Conservation (phyloP, 2,797 vertebrate genomes). For the Myotis daubentonii region DNA sequence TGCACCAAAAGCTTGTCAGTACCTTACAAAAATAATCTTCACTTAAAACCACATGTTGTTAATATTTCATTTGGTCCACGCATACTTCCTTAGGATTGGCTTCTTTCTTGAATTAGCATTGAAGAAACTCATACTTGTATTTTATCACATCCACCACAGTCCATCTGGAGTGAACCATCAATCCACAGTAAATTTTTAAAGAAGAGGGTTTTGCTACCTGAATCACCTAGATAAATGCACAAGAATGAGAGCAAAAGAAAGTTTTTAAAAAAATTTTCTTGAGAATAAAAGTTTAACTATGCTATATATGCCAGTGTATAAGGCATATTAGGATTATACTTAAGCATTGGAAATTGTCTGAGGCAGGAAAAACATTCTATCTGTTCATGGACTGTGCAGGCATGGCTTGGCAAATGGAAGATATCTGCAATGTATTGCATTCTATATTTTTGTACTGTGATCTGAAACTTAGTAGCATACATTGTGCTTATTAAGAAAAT, state of each 20-base stretch:
- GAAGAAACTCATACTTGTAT: conserved; percentile 49
- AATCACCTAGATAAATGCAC: conserved; percentile 41
- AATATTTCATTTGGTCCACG: background rate
- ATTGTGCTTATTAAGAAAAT: conserved; percentile 23
- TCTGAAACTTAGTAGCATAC: conserved; percentile 21
- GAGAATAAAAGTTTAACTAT: conserved; percentile 38
- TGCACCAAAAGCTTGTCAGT: conserved; percentile 30
- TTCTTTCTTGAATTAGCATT: conserved; percentile 61
- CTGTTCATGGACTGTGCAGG: background rate
- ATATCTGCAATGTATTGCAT: background rate
- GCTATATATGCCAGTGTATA: conserved; percentile 9
- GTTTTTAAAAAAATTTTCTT: background rate
- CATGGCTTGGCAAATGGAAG: conserved; percentile 1
- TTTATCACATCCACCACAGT: conserved; percentile 36
- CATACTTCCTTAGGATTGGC: conserved; percentile 7
- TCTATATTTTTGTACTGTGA: conserved; percentile 44
- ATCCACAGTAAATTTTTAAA: conserved; percentile 44
- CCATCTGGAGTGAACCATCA: conserved; percentile 38
- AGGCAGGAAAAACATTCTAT: conserved; percentile 1
- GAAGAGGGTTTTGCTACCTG: conserved; percentile 31
- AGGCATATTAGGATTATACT: conserved; percentile 17
- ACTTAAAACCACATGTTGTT: background rate
- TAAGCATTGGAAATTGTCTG: conserved; percentile 33
- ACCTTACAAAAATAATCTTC: background rate
- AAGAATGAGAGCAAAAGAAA: conserved; percentile 44